Percentiles rank a stretch among this genome's conserved stretches.
Conservation (phyloP, 2,113 vertebrate species). For the Oostethus manadensis region DNA sequence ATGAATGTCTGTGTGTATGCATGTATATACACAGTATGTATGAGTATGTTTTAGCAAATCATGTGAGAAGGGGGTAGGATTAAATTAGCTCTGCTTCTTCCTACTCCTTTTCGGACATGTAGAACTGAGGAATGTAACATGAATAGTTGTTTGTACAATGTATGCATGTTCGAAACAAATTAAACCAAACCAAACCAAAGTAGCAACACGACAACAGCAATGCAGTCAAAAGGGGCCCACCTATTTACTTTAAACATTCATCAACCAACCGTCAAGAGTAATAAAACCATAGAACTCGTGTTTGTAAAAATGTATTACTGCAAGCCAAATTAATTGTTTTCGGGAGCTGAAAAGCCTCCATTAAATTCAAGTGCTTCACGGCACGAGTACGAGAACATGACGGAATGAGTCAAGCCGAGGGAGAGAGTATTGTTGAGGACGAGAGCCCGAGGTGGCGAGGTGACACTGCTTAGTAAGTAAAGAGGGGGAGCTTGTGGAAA, state of each 20-base stretch:
- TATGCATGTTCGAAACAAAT: no score
- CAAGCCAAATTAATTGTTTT: conserved; percentile 26
- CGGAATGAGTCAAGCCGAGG: conserved; percentile 43
- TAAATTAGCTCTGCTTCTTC: no score
- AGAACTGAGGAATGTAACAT: no score
- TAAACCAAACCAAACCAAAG: no score
- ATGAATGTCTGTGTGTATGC: no score
- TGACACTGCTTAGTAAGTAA: conserved; percentile 43
- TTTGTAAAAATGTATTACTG: conserved; percentile 18
- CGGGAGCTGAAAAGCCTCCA: conserved; percentile 10
- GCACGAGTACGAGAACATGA: conserved; percentile 33
- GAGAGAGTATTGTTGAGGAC: conserved; percentile 22
- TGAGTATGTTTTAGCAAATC: no score
- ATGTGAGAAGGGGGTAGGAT: no score
- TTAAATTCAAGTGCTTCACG: conserved; percentile 35
- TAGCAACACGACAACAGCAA: conserved; percentile 12
- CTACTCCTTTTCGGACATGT: no score
- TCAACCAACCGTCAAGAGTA: background rate
- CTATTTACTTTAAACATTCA: conserved; percentile 20
- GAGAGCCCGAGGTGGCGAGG: conserved; percentile 36
- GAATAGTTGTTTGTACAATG: no score
- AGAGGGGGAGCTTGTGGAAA: conserved; percentile 42
- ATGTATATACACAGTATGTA: no score
- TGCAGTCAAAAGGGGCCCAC: conserved; percentile 15
- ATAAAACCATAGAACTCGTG: background rate